Conservation (phyloP, 2,113 vertebrate genomes). For the Passer domesticus region DNA sequence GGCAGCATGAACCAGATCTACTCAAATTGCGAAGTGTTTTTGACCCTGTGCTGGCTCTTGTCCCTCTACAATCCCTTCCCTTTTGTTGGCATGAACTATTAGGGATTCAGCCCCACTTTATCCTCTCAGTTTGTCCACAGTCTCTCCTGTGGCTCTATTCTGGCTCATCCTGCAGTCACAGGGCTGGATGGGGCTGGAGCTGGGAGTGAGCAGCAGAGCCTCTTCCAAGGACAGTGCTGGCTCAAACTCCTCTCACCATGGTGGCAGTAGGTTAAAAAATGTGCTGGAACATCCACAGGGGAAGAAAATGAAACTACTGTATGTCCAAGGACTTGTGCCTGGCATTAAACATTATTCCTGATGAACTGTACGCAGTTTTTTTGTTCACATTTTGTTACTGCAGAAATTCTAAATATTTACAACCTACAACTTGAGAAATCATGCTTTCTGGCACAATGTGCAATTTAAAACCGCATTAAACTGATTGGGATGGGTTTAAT, state of each 20-base stretch:
- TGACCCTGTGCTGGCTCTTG: neutral
- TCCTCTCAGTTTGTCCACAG: neutral
- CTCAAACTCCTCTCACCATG: rapidly evolving
- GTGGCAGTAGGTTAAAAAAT: neutral
- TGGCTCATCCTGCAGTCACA: neutral
- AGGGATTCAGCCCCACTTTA: neutral
- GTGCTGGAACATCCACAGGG: neutral
- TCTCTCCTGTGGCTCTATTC: neutral
- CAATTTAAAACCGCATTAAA: conserved; percentile 4
- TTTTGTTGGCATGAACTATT: neutral
- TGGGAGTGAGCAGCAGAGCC: neutral
- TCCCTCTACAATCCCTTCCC: neutral
- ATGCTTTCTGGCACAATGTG: neutral
- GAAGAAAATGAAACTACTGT: neutral
- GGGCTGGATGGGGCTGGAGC: neutral
- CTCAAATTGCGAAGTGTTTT: neutral
- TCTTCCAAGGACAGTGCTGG: neutral
- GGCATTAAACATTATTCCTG: neutral
- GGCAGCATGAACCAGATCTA: rapidly evolving
- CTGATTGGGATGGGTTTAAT: conserved; percentile 16
- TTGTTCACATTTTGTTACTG: neutral
- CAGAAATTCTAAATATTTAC: conserved; percentile 60
- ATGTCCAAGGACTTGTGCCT: neutral
- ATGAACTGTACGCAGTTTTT: neutral
- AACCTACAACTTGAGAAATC: neutral